A percentile compares a stretch with the other conserved stretches of the same genome.
phyloP scores from a whole-genome alignment of 2,797 vertebrate species.

The Enteromius trimaculatus region DNA sequence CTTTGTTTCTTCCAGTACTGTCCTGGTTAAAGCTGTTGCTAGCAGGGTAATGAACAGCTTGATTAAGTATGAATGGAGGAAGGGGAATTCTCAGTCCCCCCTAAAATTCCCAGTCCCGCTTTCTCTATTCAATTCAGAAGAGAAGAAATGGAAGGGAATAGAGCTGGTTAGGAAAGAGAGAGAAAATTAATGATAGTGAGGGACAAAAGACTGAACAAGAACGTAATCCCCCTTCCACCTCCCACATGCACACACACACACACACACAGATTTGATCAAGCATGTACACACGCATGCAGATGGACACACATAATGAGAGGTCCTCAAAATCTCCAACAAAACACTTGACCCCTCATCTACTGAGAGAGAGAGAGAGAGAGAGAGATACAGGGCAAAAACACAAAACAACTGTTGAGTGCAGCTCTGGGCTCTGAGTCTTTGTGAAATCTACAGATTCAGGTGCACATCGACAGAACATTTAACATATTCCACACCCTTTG shows the following conservation, averaged over 20 bases:
- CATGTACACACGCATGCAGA: constrained; percentile 29
- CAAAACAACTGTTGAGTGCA: constrained; percentile 31
- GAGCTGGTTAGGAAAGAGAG: constrained; percentile 36
- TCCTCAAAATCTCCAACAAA: constrained; percentile 49
- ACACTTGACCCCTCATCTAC: constrained; percentile 56
- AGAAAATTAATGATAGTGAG: constrained; percentile 51
- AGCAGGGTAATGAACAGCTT: constrained; percentile 25
- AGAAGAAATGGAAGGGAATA: constrained; percentile 45
- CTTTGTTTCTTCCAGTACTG: constrained; percentile 24
- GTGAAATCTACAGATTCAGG: neutral
- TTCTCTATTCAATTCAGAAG: constrained; percentile 46
- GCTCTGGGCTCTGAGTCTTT: constrained; percentile 5
- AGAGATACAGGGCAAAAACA: constrained; percentile 33
- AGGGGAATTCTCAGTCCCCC: constrained; percentile 27
- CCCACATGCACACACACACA: constrained; percentile 32
- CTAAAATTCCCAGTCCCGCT: constrained; percentile 44
- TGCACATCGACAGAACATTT: neutral
- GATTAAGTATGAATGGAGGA: constrained; percentile 34
- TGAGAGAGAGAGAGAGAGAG: constrained; percentile 34
- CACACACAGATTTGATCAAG: constrained; percentile 54
- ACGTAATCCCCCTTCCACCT: constrained; percentile 38
- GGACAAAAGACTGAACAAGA: constrained; percentile 47
- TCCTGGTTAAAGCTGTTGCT: constrained; percentile 28
- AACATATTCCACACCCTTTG: neutral
- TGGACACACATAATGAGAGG: constrained; percentile 38